Percentiles rank a stretch among this genome's conserved stretches.
Conservation (phyloP, 2,888 invertebrate genomes). For the Acrobasis repandana region DNA sequence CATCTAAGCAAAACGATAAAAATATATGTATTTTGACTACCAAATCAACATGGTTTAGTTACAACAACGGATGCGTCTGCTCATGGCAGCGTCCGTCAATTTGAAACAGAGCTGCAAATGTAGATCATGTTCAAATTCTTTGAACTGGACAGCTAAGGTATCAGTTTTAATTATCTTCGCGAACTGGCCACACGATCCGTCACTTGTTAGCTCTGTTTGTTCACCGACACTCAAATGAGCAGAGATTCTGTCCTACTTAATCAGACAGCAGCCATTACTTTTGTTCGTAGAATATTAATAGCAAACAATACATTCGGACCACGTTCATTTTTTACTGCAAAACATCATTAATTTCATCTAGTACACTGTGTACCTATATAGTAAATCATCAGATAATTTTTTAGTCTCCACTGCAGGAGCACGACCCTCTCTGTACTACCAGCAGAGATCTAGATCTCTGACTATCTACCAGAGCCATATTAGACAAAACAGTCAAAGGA, state of each 20-base stretch:
- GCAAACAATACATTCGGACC: background rate
- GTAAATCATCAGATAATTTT: no score
- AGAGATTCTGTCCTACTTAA: background rate
- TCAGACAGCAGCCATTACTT: background rate
- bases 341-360: background rate
- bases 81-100: background rate
- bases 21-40: background rate
- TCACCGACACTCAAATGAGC: background rate
- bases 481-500: no score
- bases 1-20: no score
- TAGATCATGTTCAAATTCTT: conserved; percentile 17
- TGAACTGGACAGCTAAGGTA: conserved; percentile 7
- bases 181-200: conserved; percentile 7
- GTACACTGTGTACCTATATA: background rate
- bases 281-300: background rate
- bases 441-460: no score
- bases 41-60: background rate
- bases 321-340: background rate
- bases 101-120: conserved; percentile 3
- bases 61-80: background rate
- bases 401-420: no score
- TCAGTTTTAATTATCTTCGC: conserved; percentile 14
- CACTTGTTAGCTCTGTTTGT: conserved; percentile 9
- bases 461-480: no score
- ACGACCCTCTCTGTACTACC: no score